Base-by-base conservation (phyloP, 2,888 invertebrate species). In the Elysia crispata region DNA sequence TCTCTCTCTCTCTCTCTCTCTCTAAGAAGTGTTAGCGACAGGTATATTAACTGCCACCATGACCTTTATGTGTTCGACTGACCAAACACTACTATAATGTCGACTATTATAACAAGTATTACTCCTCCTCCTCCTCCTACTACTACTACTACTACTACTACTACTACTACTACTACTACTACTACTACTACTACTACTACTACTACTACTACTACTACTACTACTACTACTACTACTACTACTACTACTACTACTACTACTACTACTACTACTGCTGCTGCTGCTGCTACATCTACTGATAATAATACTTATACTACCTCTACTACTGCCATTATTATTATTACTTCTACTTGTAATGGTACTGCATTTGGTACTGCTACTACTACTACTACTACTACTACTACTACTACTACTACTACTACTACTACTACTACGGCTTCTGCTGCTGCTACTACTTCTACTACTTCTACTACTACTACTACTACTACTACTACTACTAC, bases 131-230 rank as follows among this genome's bases (percentile, higher is more conserved):
- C n/a, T n/a, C n/a, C n/a, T n/a, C n/a, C n/a, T n/a, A n/a, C n/a
- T n/a, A n/a, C n/a, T n/a, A n/a, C n/a, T 54, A 54, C 54, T 54
- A 54, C 54, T 54, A 54, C 54, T 54, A 54, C 54, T 54, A 54
- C 54, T 54, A 54, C 54, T 54, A 54, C 54, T 54, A 54, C 54
- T 54, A 54, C 54, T 54, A 54, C 54, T 54, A 54, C 54, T 54
- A 54, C 54, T 54, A 54, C 54, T 54, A 54, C 54, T n/a, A n/a
- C n/a, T n/a, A n/a, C n/a, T n/a, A n/a, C n/a, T n/a, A n/a, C n/a
- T n/a, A n/a, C n/a, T n/a, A n/a, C 54, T 18, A 54, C 54, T 54
- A 54, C 54, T 54, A 54, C 54, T 54, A 54, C 54, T 54, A 54
- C 54, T 54, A 54, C 54, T 54, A 54, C 54, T 54, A 54, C 54